phyloP scores from a whole-genome alignment of 2,113 vertebrate genomes.

The Theristicus caerulescens region DNA sequence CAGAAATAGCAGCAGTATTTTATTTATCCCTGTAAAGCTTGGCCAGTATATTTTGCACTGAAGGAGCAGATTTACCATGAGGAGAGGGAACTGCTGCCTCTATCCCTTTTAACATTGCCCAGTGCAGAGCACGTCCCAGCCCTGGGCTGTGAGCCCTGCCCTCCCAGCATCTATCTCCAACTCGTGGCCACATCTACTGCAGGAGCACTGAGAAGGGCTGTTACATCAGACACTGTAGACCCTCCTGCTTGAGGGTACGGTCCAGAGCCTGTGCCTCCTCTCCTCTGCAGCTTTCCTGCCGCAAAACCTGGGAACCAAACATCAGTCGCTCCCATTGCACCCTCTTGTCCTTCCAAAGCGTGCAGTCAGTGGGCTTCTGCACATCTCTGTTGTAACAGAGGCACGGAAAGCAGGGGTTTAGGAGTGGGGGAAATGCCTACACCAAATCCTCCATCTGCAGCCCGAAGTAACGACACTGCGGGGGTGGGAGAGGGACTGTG shows the following conservation, averaged over 20 bases:
- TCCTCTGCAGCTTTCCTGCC: neutral
- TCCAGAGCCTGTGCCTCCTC: neutral
- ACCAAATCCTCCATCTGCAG: neutral
- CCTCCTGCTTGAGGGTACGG: neutral
- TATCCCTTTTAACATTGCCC: neutral
- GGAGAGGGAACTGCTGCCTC: neutral
- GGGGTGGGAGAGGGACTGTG: neutral
- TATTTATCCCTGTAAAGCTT: constrained; percentile 35
- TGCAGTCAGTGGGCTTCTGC: neutral
- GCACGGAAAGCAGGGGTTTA: neutral
- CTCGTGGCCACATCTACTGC: neutral
- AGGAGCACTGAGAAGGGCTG: neutral
- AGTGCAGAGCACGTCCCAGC: neutral
- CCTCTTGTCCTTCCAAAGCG: neutral
- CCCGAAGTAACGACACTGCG: neutral
- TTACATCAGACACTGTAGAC: neutral
- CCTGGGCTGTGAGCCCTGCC: neutral
- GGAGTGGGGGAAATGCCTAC: neutral
- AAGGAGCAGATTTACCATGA: neutral
- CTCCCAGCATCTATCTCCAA: neutral
- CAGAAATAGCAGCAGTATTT: constrained; percentile 62
- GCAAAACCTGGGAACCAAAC: neutral
- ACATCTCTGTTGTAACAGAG: neutral
- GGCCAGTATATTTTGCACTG: constrained; percentile 22
- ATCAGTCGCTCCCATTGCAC: neutral